Percentiles rank a stretch among this genome's conserved stretches.
Conservation (phyloP, 2,113 vertebrate species). For the Caloenas nicobarica region DNA sequence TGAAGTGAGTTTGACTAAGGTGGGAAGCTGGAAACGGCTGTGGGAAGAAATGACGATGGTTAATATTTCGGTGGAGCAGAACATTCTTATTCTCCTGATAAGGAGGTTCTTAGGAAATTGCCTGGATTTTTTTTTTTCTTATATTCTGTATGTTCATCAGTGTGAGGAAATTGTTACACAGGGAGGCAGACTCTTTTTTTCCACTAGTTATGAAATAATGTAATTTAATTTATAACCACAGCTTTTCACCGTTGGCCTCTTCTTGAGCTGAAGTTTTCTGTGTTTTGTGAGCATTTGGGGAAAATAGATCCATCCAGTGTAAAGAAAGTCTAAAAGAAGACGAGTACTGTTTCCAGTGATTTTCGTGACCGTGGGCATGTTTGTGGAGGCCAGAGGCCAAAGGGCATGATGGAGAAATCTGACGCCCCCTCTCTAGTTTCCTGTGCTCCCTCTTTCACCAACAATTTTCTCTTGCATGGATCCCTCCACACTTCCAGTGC, state of each 20-base stretch:
- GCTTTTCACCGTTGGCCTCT: neutral
- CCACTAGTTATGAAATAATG: neutral
- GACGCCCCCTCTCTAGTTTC: neutral
- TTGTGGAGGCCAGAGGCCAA: neutral
- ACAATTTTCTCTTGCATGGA: neutral
- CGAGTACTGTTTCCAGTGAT: neutral
- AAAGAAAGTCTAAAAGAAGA: neutral
- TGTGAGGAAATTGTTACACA: neutral
- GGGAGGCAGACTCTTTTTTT: neutral
- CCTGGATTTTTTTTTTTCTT: conserved; percentile 13
- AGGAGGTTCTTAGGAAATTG: conserved; percentile 39
- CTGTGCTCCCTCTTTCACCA: neutral
- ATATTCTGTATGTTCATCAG: neutral
- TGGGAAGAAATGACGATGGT: neutral
- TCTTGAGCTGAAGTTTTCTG: neutral
- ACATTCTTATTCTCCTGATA: conserved; percentile 44
- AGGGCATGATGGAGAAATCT: neutral
- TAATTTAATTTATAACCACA: conserved; percentile 26
- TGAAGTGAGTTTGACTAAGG: conserved; percentile 55
- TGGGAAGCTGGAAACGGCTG: conserved; percentile 34
- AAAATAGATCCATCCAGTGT: neutral
- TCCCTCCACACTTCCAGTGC: neutral
- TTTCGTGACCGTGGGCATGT: neutral
- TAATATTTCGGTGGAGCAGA: conserved; percentile 44
- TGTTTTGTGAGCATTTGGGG: neutral